These are phyloP conservation scores for Drosophila navojoa DNA, from an alignment of 1,140 invertebrate genomes.

Conservation along the genomic window DNA sequence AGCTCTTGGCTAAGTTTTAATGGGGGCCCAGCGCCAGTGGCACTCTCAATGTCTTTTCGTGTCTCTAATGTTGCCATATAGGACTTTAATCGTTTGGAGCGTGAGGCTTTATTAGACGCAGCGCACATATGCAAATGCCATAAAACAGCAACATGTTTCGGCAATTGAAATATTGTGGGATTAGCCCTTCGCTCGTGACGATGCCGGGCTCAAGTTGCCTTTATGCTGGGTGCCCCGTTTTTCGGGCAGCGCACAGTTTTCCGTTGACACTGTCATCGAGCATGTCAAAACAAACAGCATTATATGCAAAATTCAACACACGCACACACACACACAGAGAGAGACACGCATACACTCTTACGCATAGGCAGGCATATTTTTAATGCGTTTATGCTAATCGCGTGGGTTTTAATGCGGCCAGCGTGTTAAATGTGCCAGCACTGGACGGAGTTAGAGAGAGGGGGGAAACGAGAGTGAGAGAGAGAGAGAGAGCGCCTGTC, in stretches of 20 bases:
- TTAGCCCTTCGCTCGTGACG: constrained; percentile 36
- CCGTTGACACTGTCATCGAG: constrained; percentile 75
- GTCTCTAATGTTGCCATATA: constrained; percentile 24
- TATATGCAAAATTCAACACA: constrained; percentile 71
- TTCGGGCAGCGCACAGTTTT: constrained; percentile 2
- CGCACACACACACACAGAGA: constrained; percentile 13
- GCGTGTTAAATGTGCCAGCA: constrained; percentile 74
- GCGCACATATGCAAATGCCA: constrained; percentile 54
- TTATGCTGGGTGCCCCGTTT: constrained; percentile 16
- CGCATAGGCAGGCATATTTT: constrained; percentile 69
- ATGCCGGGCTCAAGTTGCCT: constrained; percentile 27
- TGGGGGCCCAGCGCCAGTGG: not conserved
- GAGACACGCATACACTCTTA: not conserved
- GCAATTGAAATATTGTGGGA: constrained; percentile 63
- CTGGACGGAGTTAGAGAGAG: constrained; percentile 48
- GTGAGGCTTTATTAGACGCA: constrained; percentile 31
- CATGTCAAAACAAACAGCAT: constrained; percentile 83
- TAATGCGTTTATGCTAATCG: constrained; percentile 84
- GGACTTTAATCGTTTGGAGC: constrained; percentile 36
- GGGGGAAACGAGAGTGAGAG: not conserved
- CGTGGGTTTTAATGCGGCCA: constrained; percentile 73
- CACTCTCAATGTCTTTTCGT: constrained; percentile 20
- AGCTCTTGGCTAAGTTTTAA: constrained; percentile 29
- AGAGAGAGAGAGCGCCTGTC: constrained; percentile 45
- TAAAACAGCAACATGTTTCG: constrained; percentile 58